A percentile compares a stretch with the other conserved stretches of the same genome.
Conservation (phyloP, 2,888 invertebrate genomes). For the Taenaris catops region DNA sequence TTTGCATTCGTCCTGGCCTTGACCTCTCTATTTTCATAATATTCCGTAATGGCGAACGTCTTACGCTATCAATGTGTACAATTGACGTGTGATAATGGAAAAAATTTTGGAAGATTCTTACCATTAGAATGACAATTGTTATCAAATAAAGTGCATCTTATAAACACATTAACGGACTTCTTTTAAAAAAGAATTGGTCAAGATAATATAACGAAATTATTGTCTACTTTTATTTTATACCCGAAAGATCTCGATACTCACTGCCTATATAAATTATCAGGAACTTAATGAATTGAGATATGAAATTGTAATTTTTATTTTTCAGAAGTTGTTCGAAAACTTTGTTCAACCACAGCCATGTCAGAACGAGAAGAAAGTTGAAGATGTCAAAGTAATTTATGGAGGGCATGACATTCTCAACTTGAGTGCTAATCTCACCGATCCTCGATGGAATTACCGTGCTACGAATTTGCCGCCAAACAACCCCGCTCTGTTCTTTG, state of each 20-base stretch:
- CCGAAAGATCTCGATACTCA: no score
- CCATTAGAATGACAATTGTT: background rate
- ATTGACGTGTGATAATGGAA: constrained; percentile 55
- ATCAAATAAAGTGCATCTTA: background rate
- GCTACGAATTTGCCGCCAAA: constrained; percentile 76
- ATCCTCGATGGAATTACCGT: constrained; percentile 76
- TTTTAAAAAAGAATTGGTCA: no score
- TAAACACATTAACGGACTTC: no score
- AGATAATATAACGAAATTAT: no score
- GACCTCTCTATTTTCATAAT: constrained; percentile 80
- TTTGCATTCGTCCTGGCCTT: constrained; percentile 76
- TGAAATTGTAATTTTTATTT: no score
- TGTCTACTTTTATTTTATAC: no score
- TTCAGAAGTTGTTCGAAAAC: constrained; percentile 69
- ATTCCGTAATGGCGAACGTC: constrained; percentile 76
- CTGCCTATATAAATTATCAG: no score
- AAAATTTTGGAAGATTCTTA: constrained; percentile 32
- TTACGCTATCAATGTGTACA: constrained; percentile 65
- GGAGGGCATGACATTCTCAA: constrained; percentile 80
- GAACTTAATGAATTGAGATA: no score
- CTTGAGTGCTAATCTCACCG: constrained; percentile 75
- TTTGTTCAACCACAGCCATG: constrained; percentile 66
- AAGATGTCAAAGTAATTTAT: constrained; percentile 65
- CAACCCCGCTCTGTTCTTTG: constrained; percentile 79
- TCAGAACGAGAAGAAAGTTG: constrained; percentile 53